These are phyloP conservation scores for Thunnus albacares DNA, from an alignment of 2,797 vertebrate species.

Conservation along the genomic window DNA sequence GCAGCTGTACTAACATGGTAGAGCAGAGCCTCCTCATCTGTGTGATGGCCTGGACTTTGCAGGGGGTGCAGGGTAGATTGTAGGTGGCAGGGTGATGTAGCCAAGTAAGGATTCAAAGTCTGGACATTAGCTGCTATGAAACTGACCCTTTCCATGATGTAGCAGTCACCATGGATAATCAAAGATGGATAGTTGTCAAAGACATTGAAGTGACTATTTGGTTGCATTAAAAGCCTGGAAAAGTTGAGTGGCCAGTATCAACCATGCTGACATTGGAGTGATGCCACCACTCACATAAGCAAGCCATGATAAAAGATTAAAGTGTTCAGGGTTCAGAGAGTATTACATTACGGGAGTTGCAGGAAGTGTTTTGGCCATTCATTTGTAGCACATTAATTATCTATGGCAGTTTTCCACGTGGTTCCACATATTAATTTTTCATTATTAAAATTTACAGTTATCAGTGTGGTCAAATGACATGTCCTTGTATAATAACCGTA, in stretches of 20 bases:
- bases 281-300: conserved; percentile 39
- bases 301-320: conserved; percentile 32
- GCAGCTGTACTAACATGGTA: conserved; percentile 85
- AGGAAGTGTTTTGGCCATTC: conserved; percentile 21
- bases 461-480: conserved; percentile 11
- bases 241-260: conserved; percentile 27
- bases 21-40: conserved; percentile 64
- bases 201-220: conserved; percentile 31
- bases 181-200: conserved; percentile 33
- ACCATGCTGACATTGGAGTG: conserved; percentile 39
- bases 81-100: conserved; percentile 34
- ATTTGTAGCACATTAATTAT: conserved; percentile 17
- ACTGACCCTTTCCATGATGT: conserved; percentile 18
- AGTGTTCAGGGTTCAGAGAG: conserved; percentile 9
- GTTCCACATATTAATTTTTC: background rate
- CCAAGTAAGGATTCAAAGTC: conserved; percentile 36
- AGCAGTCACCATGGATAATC: conserved; percentile 30
- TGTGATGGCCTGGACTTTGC: conserved; percentile 52
- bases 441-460: background rate
- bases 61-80: conserved; percentile 38
- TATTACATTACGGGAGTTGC: conserved; percentile 18
- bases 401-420: background rate
- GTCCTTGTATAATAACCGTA: background rate
- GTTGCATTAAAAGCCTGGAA: conserved; percentile 38
- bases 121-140: conserved; percentile 30